phyloP scores from a whole-genome alignment of 1,140 invertebrate genomes.

The Drosophila paulistorum region DNA sequence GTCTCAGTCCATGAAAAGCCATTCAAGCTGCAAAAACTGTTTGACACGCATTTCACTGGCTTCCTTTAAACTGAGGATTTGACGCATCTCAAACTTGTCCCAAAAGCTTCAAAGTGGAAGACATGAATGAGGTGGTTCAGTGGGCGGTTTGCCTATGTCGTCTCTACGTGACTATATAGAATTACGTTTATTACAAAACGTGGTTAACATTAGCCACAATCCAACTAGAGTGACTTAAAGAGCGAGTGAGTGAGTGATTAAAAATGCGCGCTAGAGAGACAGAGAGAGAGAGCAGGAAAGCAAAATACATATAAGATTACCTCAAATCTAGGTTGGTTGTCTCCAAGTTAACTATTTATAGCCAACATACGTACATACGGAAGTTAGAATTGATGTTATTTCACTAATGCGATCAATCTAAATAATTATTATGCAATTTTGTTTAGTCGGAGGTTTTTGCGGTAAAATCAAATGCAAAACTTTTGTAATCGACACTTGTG shows the following conservation, averaged over 20 bases:
- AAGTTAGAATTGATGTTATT: conserved; percentile 36
- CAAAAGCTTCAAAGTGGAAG: conserved; percentile 59
- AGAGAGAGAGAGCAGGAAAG: background rate
- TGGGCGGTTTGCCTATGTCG: conserved; percentile 13
- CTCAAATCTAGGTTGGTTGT: conserved; percentile 1
- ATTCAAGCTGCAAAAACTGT: conserved; percentile 47
- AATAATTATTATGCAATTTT: conserved; percentile 4
- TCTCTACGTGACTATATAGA: conserved; percentile 60
- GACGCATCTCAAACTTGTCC: conserved; percentile 46
- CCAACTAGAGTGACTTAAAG: conserved; percentile 24
- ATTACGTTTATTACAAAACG: conserved; percentile 81
- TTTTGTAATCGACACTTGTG: background rate
- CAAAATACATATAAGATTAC: conserved; percentile 48
- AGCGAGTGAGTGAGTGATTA: conserved; percentile 8
- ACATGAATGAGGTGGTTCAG: conserved; percentile 33
- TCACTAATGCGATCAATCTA: conserved; percentile 20
- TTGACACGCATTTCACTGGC: conserved; percentile 64
- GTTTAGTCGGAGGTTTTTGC: conserved; percentile 6
- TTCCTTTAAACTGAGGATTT: conserved; percentile 69
- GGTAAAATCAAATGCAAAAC: background rate
- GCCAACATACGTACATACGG: background rate
- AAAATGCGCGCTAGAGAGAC: background rate
- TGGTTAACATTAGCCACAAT: conserved; percentile 55
- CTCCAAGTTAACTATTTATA: background rate
- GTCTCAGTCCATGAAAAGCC: conserved; percentile 25